Conservation (phyloP, 1,140 invertebrate genomes). For the Drosophila paulistorum region DNA sequence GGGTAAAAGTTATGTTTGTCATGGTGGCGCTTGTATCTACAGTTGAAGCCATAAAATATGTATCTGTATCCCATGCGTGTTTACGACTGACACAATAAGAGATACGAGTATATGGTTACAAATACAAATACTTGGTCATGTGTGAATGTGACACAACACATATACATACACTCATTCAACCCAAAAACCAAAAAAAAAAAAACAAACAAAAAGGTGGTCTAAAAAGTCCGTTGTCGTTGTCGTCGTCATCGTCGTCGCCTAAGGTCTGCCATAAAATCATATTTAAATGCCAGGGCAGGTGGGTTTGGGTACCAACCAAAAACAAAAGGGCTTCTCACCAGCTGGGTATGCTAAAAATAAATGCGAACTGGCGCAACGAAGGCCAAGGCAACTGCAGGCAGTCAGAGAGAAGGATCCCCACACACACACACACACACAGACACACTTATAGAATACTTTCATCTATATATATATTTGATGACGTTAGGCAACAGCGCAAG, state of each 20-base stretch:
- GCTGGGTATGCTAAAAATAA: slow-evolving; percentile 38
- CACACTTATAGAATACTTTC: neutral
- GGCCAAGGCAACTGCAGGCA: slow-evolving; percentile 52
- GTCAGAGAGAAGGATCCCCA: slow-evolving; percentile 36
- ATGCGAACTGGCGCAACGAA: slow-evolving; percentile 51
- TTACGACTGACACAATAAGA: slow-evolving; percentile 43
- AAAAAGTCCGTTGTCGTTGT: slow-evolving; percentile 28
- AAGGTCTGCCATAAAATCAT: slow-evolving; percentile 46
- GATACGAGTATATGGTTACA: slow-evolving; percentile 43
- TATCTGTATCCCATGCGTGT: slow-evolving; percentile 68
- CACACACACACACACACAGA: neutral
- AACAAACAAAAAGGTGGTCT: slow-evolving; percentile 15
- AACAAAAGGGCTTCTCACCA: slow-evolving; percentile 1
- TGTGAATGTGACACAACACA: slow-evolving; percentile 34
- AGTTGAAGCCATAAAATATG: slow-evolving; percentile 66
- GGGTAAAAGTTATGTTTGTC: slow-evolving; percentile 12
- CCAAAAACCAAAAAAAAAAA: neutral
- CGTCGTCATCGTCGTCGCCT: neutral
- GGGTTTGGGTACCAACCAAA: slow-evolving; percentile 7
- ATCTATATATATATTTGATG: slow-evolving; percentile 37
- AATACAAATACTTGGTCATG: slow-evolving; percentile 26
- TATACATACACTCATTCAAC: neutral
- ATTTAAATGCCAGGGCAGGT: slow-evolving; percentile 55
- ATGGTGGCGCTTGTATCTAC: slow-evolving; percentile 34
- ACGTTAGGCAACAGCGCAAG: slow-evolving; percentile 40